phyloP scores from a whole-genome alignment of 2,888 invertebrate genomes.

The Dorcus hopei region DNA sequence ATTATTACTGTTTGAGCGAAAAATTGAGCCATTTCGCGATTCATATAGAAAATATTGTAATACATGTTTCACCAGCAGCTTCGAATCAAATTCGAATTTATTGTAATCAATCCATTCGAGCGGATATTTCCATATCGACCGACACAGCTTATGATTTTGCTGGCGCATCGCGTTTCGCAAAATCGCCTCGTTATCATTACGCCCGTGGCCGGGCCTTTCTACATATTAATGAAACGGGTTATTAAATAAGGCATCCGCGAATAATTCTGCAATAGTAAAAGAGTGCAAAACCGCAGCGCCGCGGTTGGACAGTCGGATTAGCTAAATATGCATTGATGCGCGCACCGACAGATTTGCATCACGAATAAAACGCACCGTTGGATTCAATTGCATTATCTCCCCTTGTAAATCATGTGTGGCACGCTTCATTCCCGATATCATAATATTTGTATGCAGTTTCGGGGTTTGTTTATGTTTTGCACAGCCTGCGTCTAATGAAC shows the following conservation, averaged over 20 bases:
- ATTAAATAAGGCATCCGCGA: neutral
- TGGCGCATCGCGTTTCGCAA: too few relatives aligned
- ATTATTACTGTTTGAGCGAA: too few relatives aligned
- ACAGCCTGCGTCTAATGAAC: neutral
- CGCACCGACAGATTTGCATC: slow-evolving; percentile 28
- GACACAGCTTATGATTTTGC: too few relatives aligned
- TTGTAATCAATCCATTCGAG: too few relatives aligned
- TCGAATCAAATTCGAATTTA: too few relatives aligned
- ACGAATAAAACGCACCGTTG: slow-evolving; percentile 33
- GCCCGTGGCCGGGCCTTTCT: too few relatives aligned
- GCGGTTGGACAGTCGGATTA: slow-evolving; percentile 20
- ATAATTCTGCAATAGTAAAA: slow-evolving; percentile 1
- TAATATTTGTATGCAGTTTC: slow-evolving; percentile 13
- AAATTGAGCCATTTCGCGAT: too few relatives aligned
- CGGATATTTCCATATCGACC: too few relatives aligned
- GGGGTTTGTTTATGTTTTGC: slow-evolving; percentile 1
- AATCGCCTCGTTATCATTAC: too few relatives aligned
- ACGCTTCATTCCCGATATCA: slow-evolving; percentile 15
- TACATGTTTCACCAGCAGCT: too few relatives aligned
- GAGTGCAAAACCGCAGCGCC: slow-evolving; percentile 10
- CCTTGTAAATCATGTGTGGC: slow-evolving; percentile 29
- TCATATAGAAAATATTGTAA: too few relatives aligned
- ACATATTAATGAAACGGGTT: neutral
- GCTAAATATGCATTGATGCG: slow-evolving; percentile 24
- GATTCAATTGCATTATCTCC: slow-evolving; percentile 33